Conservation (phyloP, 2,888 invertebrate genomes). For the Ochropacha duplaris region DNA sequence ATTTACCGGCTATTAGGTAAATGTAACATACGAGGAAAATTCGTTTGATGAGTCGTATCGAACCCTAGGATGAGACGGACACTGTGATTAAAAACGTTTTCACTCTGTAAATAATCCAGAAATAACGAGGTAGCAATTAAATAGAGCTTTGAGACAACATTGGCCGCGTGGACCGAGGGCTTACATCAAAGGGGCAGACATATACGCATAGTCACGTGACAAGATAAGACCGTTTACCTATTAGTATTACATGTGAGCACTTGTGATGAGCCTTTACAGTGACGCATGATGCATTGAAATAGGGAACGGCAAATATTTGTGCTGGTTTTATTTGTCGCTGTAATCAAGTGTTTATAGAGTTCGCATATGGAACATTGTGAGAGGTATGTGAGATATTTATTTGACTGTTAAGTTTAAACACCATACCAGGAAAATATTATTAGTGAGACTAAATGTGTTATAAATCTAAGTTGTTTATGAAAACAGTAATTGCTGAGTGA, state of each 20-base stretch:
- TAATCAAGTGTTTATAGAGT: conserved; percentile 13
- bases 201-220: conserved; percentile 45
- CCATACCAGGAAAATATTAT: background rate
- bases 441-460: too few species aligned
- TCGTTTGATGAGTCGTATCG: conserved; percentile 62
- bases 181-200: conserved; percentile 66
- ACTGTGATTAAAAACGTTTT: conserved; percentile 59
- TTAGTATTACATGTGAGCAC: conserved; percentile 11
- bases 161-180: conserved; percentile 38
- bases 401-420: background rate
- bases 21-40: conserved; percentile 46
- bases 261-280: conserved; percentile 17
- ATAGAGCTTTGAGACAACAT: conserved; percentile 73
- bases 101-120: conserved; percentile 78
- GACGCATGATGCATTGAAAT: conserved; percentile 34
- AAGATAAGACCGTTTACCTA: conserved; percentile 35
- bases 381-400: background rate
- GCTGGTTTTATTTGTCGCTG: conserved; percentile 35
- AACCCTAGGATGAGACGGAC: conserved; percentile 31
- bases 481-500: too few species aligned
- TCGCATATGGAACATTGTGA: background rate
- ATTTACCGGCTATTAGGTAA: conserved; percentile 64
- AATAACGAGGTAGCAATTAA: conserved; percentile 82
- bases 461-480: too few species aligned
- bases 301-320: conserved; percentile 48